phyloP scores from a whole-genome alignment of 1,140 invertebrate species.

The Globodera ellingtonae region DNA sequence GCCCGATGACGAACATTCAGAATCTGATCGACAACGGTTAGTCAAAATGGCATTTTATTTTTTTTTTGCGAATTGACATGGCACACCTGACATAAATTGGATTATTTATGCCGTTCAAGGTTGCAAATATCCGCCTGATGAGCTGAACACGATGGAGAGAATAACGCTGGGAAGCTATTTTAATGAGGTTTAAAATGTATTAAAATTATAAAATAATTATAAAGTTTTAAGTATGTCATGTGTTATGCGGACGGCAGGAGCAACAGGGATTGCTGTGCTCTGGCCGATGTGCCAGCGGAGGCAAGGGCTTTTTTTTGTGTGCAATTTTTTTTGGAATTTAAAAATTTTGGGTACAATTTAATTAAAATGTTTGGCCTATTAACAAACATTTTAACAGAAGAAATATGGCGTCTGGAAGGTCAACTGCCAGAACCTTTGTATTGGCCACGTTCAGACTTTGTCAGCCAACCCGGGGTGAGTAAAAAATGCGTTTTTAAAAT shows the following conservation, averaged over 20 bases:
- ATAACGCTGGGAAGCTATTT: background rate
- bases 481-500: background rate
- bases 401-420: background rate
- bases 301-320: background rate
- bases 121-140: background rate
- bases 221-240: conserved; percentile 1
- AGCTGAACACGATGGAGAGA: background rate
- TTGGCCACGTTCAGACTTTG: background rate
- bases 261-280: background rate
- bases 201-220: too few relatives aligned
- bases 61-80: background rate
- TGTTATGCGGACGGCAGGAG: background rate
- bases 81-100: background rate
- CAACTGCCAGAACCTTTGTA: conserved; percentile 1
- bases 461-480: background rate
- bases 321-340: background rate
- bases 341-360: background rate
- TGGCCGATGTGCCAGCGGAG: background rate
- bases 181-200: background rate
- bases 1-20: background rate
- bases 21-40: background rate
- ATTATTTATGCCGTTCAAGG: background rate
- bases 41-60: background rate
- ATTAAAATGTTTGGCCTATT: background rate
- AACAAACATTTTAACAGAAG: background rate